phyloP scores from a whole-genome alignment of 2,113 vertebrate genomes.

The Tachysurus vachellii region DNA sequence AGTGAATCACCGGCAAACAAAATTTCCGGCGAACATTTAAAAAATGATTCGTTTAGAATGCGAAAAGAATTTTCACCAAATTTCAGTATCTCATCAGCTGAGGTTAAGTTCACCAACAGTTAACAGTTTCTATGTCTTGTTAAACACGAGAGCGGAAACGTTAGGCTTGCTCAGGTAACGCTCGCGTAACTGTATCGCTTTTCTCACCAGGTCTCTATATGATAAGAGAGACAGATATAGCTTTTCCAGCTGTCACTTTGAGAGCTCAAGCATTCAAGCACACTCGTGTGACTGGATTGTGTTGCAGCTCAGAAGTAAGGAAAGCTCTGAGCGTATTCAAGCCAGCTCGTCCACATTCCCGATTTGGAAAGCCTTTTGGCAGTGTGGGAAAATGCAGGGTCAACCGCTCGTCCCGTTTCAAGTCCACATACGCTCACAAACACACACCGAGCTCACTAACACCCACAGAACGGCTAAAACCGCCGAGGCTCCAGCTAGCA shows the following conservation, averaged over 20 bases:
- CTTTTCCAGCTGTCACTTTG: neutral
- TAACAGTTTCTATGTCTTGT: neutral
- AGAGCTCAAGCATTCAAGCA: neutral
- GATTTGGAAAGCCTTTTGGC: slow-evolving; percentile 27
- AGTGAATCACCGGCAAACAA: no score
- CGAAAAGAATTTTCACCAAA: neutral
- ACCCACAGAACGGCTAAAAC: neutral
- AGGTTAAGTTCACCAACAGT: neutral
- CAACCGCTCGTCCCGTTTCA: neutral
- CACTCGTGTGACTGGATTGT: slow-evolving; percentile 14
- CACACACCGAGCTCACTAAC: neutral
- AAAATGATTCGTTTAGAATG: neutral
- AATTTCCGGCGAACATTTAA: neutral
- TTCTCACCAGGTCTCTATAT: neutral
- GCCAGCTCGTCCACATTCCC: slow-evolving; percentile 15
- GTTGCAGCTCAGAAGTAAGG: slow-evolving; percentile 27
- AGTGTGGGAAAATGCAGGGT: slow-evolving; percentile 38
- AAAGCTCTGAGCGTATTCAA: slow-evolving; percentile 10
- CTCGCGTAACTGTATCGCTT: no score
- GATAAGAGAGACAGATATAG: neutral
- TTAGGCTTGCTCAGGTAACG: neutral
- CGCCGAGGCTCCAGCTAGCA: neutral
- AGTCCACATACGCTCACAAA: neutral
- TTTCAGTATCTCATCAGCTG: no score
- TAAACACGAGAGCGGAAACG: neutral